phyloP scores from a whole-genome alignment of 2,888 invertebrate species.

The Synergus gifuensis region DNA sequence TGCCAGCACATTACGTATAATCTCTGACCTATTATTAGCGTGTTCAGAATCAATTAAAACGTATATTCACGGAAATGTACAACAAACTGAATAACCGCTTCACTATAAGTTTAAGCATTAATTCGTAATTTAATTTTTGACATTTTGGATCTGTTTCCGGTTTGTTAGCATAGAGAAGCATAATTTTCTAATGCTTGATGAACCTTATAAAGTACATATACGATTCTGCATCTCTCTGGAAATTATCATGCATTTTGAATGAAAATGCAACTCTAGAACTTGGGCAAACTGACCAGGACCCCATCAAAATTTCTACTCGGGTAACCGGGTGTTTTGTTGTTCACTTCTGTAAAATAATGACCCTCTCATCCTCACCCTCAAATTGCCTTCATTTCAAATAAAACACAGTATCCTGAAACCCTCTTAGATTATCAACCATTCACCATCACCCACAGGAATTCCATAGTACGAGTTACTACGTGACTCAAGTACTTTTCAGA shows the following conservation, averaged over 20 bases:
- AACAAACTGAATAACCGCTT: conserved; percentile 21
- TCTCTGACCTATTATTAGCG: conserved; percentile 18
- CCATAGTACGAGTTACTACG: conserved; percentile 36
- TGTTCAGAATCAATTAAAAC: conserved; percentile 23
- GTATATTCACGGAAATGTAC: conserved; percentile 26
- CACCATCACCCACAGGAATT: conserved; percentile 12
- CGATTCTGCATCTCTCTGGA: too few relatives aligned
- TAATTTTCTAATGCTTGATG: not conserved
- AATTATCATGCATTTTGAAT: not conserved
- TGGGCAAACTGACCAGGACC: too few relatives aligned
- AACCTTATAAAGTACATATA: not conserved
- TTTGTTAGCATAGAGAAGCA: not conserved
- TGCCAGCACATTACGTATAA: conserved; percentile 17
- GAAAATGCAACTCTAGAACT: not conserved
- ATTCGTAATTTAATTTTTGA: not conserved
- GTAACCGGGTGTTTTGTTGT: too few relatives aligned
- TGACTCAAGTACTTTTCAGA: conserved; percentile 38
- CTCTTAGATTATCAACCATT: conserved; percentile 27
- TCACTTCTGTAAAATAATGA: not conserved
- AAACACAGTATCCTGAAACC: conserved; percentile 8
- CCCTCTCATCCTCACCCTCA: not conserved
- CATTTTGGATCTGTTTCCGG: too few relatives aligned
- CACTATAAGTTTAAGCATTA: conserved; percentile 20
- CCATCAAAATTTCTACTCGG: not conserved
- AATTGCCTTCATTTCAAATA: not conserved